Conservation (phyloP, 2,113 vertebrate species). For the Sturnus vulgaris region DNA sequence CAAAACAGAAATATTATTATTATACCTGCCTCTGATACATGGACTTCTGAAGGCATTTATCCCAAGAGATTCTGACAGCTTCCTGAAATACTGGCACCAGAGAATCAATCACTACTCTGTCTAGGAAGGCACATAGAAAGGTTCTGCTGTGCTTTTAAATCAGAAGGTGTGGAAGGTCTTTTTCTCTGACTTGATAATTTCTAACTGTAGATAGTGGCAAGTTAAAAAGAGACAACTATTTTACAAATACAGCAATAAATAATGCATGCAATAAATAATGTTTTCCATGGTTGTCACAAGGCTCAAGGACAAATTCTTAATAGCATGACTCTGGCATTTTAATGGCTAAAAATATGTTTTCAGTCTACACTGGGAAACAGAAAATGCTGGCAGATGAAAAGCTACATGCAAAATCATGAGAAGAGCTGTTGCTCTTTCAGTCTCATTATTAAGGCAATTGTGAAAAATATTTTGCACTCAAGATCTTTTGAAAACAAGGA, state of each 20-base stretch:
- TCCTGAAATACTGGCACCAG: neutral
- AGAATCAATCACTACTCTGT: neutral
- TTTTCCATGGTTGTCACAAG: neutral
- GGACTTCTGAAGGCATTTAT: neutral
- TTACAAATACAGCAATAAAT: neutral
- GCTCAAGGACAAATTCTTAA: slow-evolving; percentile 14
- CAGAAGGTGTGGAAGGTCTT: neutral
- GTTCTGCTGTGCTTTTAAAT: neutral
- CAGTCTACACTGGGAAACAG: neutral
- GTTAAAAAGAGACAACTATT: neutral
- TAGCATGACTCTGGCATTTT: neutral
- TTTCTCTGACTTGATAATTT: neutral
- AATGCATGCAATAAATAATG: neutral
- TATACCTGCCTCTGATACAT: neutral
- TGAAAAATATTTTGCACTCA: neutral
- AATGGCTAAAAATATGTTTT: neutral
- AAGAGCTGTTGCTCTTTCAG: neutral
- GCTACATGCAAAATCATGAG: neutral
- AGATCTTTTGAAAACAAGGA: neutral
- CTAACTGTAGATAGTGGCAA: neutral
- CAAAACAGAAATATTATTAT: neutral
- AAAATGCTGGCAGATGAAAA: neutral
- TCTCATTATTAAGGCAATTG: neutral
- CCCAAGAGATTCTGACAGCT: neutral
- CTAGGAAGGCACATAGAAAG: neutral